Evolutionary conservation across 92 coral and sea anemone species (phyloP).

Genomic region (Ricordea florida): DNA sequence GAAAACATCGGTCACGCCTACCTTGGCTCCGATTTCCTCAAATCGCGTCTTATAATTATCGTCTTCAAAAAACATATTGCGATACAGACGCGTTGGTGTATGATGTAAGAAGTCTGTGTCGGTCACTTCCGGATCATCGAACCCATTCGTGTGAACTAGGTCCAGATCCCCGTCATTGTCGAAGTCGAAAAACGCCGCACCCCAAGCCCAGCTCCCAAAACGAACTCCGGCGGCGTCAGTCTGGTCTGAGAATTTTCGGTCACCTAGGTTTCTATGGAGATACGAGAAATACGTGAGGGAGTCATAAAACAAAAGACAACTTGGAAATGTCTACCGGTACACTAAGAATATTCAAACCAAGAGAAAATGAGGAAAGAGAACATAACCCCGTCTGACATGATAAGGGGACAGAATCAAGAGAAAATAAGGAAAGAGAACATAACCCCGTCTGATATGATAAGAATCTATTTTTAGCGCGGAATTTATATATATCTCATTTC

Average conservation of each 20-base stretch:
- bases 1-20: constrained; percentile 80
- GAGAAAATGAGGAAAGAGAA: too few relatives aligned
- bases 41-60: constrained; percentile 64
- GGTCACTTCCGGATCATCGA: constrained; percentile 95
- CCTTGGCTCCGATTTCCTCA: constrained; percentile 68
- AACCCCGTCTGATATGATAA: too few relatives aligned
- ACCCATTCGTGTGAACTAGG: constrained; percentile 93
- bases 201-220: constrained; percentile 98
- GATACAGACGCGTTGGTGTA: constrained; percentile 80
- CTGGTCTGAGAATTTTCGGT: constrained; percentile 84
- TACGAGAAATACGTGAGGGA: too few relatives aligned
- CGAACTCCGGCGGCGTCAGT: constrained; percentile 87
- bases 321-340: too few relatives aligned
- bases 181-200: constrained; percentile 92
- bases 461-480: too few relatives aligned
- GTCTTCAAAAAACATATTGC: constrained; percentile 82
- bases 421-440: too few relatives aligned
- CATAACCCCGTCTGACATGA: too few relatives aligned
- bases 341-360: too few relatives aligned
- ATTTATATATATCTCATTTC: too few relatives aligned
- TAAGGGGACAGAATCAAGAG: too few relatives aligned
- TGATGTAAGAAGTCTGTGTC: constrained; percentile 97
- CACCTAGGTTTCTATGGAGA: constrained; percentile 78
- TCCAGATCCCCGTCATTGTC: constrained; percentile 99
- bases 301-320: too few relatives aligned